Evolutionary conservation across 2,113 vertebrate genomes (phyloP).

Genomic region (Lathamus discolor): DNA sequence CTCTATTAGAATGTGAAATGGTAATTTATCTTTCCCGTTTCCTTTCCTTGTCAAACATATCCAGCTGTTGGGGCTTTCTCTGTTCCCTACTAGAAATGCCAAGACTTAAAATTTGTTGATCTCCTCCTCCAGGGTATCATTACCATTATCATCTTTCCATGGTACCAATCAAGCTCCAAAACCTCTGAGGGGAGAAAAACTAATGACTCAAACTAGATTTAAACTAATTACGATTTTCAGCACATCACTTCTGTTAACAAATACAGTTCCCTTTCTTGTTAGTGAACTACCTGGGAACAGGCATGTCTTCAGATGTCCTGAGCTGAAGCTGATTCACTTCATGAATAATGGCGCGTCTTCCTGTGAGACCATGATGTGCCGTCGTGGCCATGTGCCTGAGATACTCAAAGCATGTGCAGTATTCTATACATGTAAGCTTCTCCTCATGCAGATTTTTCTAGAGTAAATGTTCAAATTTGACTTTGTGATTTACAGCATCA

Average conservation of each 20-base stretch:
- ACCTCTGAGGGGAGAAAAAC: neutral
- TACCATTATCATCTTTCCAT: neutral
- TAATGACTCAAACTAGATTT: neutral
- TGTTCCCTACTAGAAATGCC: neutral
- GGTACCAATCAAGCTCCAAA: neutral
- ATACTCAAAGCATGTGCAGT: neutral
- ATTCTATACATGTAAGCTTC: neutral
- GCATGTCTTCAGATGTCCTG: neutral
- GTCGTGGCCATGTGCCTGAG: neutral
- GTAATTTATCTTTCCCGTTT: conserved; percentile 55
- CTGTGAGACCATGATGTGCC: neutral
- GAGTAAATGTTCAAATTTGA: neutral
- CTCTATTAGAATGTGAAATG: conserved; percentile 48
- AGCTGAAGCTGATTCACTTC: neutral
- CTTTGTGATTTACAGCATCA: neutral
- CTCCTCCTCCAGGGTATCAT: neutral
- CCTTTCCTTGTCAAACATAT: conserved; percentile 52
- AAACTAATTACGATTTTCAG: neutral
- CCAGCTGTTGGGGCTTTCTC: conserved; percentile 53
- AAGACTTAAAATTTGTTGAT: neutral
- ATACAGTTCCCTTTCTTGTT: neutral
- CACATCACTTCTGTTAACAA: neutral
- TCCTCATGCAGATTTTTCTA: neutral
- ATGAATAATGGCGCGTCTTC: neutral
- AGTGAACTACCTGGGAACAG: neutral